Conservation (phyloP, 1,140 invertebrate species). For the Drosophila bifasciata region DNA sequence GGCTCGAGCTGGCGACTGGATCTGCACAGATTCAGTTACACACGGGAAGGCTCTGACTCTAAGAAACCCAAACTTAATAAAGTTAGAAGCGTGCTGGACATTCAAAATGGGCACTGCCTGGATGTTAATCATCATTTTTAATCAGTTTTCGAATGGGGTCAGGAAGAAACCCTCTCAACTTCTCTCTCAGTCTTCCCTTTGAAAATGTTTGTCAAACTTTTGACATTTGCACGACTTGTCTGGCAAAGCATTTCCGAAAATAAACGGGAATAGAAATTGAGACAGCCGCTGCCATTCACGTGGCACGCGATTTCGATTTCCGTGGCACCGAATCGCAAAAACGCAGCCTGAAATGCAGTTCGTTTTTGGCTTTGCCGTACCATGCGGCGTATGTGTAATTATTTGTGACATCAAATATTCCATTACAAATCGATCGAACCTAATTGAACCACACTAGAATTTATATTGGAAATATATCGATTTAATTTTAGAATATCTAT, state of each 20-base stretch:
- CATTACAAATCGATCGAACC: neutral
- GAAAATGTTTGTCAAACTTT: constrained; percentile 61
- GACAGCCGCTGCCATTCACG: constrained; percentile 46
- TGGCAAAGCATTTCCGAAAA: constrained; percentile 22
- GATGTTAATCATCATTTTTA: constrained; percentile 32
- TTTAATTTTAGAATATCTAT: too few relatives aligned
- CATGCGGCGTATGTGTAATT: constrained; percentile 60
- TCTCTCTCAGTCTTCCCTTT: too few relatives aligned
- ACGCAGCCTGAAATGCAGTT: constrained; percentile 51
- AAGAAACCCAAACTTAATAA: constrained; percentile 22
- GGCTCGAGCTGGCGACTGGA: constrained; percentile 1
- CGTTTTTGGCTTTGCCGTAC: constrained; percentile 33
- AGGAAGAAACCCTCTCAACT: neutral
- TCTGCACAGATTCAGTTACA: constrained; percentile 11
- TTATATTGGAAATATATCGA: too few relatives aligned
- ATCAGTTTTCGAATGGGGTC: constrained; percentile 48
- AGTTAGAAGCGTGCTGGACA: constrained; percentile 49
- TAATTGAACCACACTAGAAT: too few relatives aligned
- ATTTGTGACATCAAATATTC: constrained; percentile 7
- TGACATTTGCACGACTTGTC: constrained; percentile 67
- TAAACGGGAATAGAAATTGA: constrained; percentile 34
- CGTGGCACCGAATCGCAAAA: neutral
- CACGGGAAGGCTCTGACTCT: constrained; percentile 11
- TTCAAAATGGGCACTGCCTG: constrained; percentile 23
- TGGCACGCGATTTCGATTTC: constrained; percentile 65